A percentile compares a stretch with the other conserved stretches of the same genome.
phyloP scores from a whole-genome alignment of 2,888 invertebrate genomes.

The Mamestra brassicae region DNA sequence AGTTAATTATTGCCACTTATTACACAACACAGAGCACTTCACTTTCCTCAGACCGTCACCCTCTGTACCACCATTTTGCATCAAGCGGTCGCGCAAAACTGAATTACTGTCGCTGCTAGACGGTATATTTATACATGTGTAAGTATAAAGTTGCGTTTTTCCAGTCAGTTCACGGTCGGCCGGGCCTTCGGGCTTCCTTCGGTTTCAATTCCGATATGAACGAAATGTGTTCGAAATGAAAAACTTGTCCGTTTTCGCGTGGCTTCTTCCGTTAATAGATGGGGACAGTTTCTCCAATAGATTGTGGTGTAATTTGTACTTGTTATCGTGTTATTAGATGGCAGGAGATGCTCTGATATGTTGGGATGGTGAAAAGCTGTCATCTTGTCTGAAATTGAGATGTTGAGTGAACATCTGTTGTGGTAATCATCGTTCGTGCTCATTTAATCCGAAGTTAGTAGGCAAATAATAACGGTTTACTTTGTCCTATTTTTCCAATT shows the following conservation, averaged over 20 bases:
- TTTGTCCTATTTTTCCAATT: background rate
- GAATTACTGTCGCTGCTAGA: constrained; percentile 84
- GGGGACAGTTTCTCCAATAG: constrained; percentile 75
- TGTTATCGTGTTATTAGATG: constrained; percentile 76
- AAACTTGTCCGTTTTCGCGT: constrained; percentile 77
- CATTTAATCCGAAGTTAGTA: background rate
- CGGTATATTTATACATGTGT: constrained; percentile 90
- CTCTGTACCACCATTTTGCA: constrained; percentile 86
- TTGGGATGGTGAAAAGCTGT: constrained; percentile 53
- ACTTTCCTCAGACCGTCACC: constrained; percentile 81
- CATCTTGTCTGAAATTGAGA: constrained; percentile 55
- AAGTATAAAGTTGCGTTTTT: constrained; percentile 87
- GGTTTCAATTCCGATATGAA: constrained; percentile 83
- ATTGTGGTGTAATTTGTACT: constrained; percentile 79
- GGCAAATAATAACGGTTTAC: background rate
- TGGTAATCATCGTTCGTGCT: constrained; percentile 24
- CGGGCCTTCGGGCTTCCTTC: constrained; percentile 80
- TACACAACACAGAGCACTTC: constrained; percentile 79
- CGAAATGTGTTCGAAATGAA: constrained; percentile 81
- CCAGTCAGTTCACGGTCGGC: constrained; percentile 86
- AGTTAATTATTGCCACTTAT: constrained; percentile 76
- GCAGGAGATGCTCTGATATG: constrained; percentile 66
- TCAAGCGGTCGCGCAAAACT: constrained; percentile 89
- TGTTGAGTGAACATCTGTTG: constrained; percentile 53
- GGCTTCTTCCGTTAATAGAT: constrained; percentile 84